Conservation (phyloP, 2,888 invertebrate genomes). For the Erebia epiphron region DNA sequence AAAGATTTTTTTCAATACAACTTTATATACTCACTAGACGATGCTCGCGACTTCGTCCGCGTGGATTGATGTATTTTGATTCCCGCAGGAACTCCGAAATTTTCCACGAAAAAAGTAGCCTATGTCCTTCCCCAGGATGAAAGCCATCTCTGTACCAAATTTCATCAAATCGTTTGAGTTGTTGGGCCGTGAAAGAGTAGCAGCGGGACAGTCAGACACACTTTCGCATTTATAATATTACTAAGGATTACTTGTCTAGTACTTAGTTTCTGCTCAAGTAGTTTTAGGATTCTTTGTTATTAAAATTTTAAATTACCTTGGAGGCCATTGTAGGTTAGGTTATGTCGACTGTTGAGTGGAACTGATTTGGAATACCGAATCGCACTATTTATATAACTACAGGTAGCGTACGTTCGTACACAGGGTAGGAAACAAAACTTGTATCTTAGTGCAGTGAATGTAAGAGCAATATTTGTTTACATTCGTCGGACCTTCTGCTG, state of each 20-base stretch:
- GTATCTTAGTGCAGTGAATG: constrained; percentile 11
- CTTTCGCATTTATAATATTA: too few relatives aligned
- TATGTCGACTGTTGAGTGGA: constrained; percentile 38
- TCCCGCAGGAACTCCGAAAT: too few relatives aligned
- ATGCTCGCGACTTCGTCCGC: too few relatives aligned
- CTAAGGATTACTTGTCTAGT: neutral
- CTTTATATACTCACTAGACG: too few relatives aligned
- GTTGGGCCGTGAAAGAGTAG: too few relatives aligned
- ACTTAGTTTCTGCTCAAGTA: neutral
- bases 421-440: constrained; percentile 32
- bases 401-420: constrained; percentile 27
- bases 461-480: constrained; percentile 10
- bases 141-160: too few relatives aligned
- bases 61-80: too few relatives aligned
- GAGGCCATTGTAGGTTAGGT: constrained; percentile 39
- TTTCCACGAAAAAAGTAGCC: too few relatives aligned
- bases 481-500: constrained; percentile 12
- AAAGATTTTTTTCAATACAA: neutral
- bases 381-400: constrained; percentile 40
- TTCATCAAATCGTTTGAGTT: too few relatives aligned
- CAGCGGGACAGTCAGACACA: too few relatives aligned
- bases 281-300: neutral
- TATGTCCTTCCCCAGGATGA: too few relatives aligned
- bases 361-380: constrained; percentile 29
- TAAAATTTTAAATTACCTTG: constrained; percentile 34